Percentiles rank a stretch among this genome's conserved stretches.
These are phyloP conservation scores for Dendroctonus valens DNA, from an alignment of 1,140 invertebrate genomes.

Conservation along the genomic window DNA sequence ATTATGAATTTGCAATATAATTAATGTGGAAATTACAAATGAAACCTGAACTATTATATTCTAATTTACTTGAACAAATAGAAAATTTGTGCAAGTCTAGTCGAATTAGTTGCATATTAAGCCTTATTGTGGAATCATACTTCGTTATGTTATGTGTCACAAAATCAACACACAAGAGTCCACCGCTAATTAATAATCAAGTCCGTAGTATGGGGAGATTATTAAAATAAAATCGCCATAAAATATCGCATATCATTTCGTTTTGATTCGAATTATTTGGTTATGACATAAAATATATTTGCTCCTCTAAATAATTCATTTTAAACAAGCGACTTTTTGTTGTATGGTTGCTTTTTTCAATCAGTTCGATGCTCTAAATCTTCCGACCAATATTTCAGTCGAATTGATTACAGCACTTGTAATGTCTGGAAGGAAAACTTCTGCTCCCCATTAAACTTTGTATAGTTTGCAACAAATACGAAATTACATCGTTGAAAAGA, in stretches of 20 bases:
- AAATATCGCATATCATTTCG: no score
- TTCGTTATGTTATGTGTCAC: constrained; percentile 16
- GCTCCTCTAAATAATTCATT: no score
- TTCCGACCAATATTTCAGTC: no score
- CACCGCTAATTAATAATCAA: constrained; percentile 5
- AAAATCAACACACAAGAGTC: constrained; percentile 5
- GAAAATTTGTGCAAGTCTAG: constrained; percentile 1
- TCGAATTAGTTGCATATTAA: constrained; percentile 7
- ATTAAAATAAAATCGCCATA: no score
- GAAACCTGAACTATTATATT: background rate
- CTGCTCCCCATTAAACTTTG: background rate
- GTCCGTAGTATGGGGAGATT: background rate
- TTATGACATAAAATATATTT: no score
- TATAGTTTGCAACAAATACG: no score
- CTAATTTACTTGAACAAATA: constrained; percentile 13
- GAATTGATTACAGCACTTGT: no score
- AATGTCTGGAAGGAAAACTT: background rate
- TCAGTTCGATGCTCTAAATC: no score
- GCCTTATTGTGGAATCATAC: constrained; percentile 1
- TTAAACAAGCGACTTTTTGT: background rate
- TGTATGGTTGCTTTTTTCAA: background rate
- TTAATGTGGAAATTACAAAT: background rate
- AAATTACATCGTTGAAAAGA: background rate
- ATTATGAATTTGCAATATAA: background rate
- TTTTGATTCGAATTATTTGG: no score